A percentile compares a stretch with the other conserved stretches of the same genome.
Conservation (phyloP, 2,113 vertebrate genomes). For the Panurus biarmicus region DNA sequence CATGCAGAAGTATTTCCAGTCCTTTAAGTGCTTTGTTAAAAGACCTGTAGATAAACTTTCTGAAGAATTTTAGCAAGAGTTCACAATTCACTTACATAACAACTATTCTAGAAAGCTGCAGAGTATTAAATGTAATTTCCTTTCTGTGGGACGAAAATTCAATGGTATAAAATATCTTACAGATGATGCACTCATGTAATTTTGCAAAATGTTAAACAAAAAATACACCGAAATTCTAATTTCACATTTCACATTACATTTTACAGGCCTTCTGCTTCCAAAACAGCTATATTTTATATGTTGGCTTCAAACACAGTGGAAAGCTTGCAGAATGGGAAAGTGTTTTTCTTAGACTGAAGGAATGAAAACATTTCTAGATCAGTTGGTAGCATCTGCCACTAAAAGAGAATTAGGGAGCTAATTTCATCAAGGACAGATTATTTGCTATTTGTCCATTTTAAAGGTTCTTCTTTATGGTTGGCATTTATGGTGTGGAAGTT, state of each 20-base stretch:
- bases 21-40: not conserved
- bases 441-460: conserved; percentile 31
- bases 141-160: not conserved
- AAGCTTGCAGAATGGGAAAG: not conserved
- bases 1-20: not conserved
- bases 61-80: not conserved
- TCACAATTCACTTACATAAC: not conserved
- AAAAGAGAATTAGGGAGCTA: not conserved
- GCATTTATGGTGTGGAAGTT: not conserved
- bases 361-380: conserved; percentile 4
- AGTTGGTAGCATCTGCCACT: conserved; percentile 15
- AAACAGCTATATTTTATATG: not conserved
- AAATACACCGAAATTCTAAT: not conserved
- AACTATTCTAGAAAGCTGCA: not conserved
- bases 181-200: not conserved
- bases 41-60: not conserved
- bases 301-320: not conserved
- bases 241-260: not conserved
- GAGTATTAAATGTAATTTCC: not conserved
- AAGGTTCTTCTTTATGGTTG: conserved; percentile 12
- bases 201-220: not conserved
- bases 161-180: not conserved
- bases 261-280: not conserved
- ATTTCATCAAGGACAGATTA: conserved; percentile 46
- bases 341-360: not conserved